Evolutionary conservation across 2,797 vertebrate genomes (phyloP).

Genomic region (Lepus townsendii): DNA sequence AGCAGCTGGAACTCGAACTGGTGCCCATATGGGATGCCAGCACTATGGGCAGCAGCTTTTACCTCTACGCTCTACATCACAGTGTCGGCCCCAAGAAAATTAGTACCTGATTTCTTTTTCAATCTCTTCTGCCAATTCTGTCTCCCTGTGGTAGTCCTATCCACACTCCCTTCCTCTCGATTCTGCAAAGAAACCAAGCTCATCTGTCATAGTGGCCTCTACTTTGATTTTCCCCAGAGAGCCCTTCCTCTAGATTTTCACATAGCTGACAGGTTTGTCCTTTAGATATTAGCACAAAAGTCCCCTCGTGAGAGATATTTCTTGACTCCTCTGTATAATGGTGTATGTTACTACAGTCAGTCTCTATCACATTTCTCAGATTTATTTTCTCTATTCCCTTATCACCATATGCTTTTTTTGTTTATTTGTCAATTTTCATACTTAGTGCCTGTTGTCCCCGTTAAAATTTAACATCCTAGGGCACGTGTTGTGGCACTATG

Average conservation of each 20-base stretch:
- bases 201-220: not conserved
- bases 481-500: too few relatives aligned
- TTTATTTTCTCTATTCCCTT: not conserved
- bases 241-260: slow-evolving; percentile 27
- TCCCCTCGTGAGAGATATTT: not conserved
- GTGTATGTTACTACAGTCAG: not conserved
- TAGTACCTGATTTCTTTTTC: not conserved
- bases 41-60: too few relatives aligned
- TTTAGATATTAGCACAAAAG: slow-evolving; percentile 6
- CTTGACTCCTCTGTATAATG: not conserved
- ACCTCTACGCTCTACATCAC: too few relatives aligned
- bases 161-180: not conserved
- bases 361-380: not conserved
- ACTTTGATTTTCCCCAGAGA: not conserved
- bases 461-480: not conserved
- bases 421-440: not conserved
- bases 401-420: not conserved
- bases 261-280: slow-evolving; percentile 33
- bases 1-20: too few relatives aligned
- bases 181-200: slow-evolving; percentile 2
- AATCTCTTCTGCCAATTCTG: not conserved
- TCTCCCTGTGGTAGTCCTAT: not conserved
- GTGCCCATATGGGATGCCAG: too few relatives aligned
- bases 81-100: too few relatives aligned
- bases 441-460: not conserved